Conservation (phyloP, 2,797 vertebrate species). For the Pteropus rufus region DNA sequence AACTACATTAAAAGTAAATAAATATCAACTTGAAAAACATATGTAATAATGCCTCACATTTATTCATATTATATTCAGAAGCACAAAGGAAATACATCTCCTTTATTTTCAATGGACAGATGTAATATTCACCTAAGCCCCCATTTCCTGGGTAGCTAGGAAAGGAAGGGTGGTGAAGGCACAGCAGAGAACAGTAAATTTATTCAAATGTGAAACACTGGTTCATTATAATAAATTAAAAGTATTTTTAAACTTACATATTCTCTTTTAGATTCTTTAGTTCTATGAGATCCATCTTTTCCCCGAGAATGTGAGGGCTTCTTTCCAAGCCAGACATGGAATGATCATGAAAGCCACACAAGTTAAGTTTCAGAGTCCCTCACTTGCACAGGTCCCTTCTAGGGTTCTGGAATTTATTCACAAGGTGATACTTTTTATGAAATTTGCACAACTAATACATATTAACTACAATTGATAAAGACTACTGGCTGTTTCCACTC, state of each 20-base stretch:
- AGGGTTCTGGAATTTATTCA: background rate
- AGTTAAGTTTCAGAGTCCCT: background rate
- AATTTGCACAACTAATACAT: background rate
- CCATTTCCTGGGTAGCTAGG: rapidly evolving
- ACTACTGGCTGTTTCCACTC: background rate
- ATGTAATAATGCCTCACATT: background rate
- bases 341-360: background rate
- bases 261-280: background rate
- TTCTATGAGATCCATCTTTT: background rate
- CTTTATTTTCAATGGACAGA: background rate
- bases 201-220: background rate
- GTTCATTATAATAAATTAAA: background rate
- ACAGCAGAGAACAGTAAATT: background rate
- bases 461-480: background rate
- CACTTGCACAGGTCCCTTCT: background rate
- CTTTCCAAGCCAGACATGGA: background rate
- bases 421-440: background rate
- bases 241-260: background rate
- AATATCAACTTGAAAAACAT: background rate
- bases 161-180: background rate
- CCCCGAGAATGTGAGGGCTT: background rate
- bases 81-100: background rate
- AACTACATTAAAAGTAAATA: background rate
- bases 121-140: background rate
- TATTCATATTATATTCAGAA: background rate